Base-by-base conservation (phyloP, 2,888 invertebrate genomes). In the Lochmaea crataegi region DNA sequence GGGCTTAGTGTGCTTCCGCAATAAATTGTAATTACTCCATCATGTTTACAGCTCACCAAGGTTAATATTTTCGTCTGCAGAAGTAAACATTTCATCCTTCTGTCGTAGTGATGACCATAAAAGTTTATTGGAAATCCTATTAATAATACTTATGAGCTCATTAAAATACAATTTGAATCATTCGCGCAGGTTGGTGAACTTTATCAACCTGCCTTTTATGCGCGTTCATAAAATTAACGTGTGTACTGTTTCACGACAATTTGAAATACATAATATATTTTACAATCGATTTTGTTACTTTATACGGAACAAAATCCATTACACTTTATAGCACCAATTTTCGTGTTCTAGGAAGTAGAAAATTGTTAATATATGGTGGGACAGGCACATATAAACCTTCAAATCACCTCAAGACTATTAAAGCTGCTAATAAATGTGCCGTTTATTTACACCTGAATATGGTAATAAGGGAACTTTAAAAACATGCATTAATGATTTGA, bases 281-380 rank as follows among this genome's bases (percentile, higher is more conserved):
- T 53, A 53, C 53, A 53, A 53, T 18, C 16, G 53, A 53, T 53
- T 53, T 18, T 18, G 53, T 53, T 53, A 53, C 53, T 53, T 18
- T 16, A 53, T 53, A 53, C 16, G 53, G 53, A 53, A 18, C 53
- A 18, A 53, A 53, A 53, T 53, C 53, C 53, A 53, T 53, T 53
- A 53, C 53, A 16, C 16, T 53, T 53, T 53, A 53, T 53, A 53
- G 53, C 53, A 53, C 10, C 53, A 53, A 53, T 53, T 53, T 53
- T 53, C 53, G 9, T 53, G 53, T 53, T 16, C 53, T 53, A 53
- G 53, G 53, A 53, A 53, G 53, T 53, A 53, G 53, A 53, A 53
- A 53, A 53, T 53, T 53, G 53, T 16, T 53, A 53, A 53, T 53
- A 53, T 53, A 53, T 53, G 9, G 18, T 53, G 53, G 18, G 18